Evolutionary conservation across 2,888 invertebrate species (phyloP).

Genomic region (Acanthosepion pharaonis): DNA sequence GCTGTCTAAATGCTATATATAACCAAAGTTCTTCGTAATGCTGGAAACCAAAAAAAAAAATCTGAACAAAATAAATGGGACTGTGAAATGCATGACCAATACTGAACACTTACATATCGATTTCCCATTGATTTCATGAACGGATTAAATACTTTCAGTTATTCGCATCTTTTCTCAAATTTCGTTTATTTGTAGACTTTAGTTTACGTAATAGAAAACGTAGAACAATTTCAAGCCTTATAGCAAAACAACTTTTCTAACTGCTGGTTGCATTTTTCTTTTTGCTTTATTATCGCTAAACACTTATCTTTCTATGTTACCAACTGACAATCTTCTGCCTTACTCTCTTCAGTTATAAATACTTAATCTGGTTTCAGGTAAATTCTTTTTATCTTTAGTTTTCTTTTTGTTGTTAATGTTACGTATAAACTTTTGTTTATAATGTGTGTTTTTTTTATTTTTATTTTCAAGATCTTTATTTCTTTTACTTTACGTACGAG

Average conservation of each 20-base stretch:
- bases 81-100: not conserved
- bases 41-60: not conserved
- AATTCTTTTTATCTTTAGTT: no score
- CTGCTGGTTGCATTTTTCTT: not conserved
- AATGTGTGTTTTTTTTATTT: no score
- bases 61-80: not conserved
- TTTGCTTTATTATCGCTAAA: no score
- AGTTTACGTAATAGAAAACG: not conserved
- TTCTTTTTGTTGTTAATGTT: no score
- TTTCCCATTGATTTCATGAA: not conserved
- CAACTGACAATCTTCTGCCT: not conserved
- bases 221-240: not conserved
- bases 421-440: no score
- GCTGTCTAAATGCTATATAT: no score
- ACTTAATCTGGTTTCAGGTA: not conserved
- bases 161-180: not conserved
- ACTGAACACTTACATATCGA: not conserved
- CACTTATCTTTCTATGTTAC: not conserved
- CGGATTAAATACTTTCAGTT: not conserved
- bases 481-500: no score
- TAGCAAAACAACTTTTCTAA: not conserved
- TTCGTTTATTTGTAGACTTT: not conserved
- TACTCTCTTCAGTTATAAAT: not conserved
- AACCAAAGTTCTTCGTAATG: no score
- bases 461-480: no score